Conservation (phyloP, 2,888 invertebrate genomes). For the Urechis unicinctus region DNA sequence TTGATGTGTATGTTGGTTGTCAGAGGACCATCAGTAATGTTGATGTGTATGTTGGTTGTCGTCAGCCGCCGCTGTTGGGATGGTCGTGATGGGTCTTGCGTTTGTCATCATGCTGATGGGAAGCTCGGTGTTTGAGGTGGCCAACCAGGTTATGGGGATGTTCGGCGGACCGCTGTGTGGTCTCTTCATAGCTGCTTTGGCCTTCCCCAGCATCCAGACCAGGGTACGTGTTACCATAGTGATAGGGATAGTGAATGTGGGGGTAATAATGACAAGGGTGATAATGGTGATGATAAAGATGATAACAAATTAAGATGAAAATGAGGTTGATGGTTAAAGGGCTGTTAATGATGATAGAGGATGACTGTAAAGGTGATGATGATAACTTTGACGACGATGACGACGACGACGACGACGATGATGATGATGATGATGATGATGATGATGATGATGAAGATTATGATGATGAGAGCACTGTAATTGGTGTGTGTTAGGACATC, state of each 20-base stretch:
- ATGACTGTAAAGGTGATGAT: background rate
- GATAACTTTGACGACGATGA: background rate
- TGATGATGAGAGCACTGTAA: background rate
- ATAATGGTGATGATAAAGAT: background rate
- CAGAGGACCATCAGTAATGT: too few species aligned
- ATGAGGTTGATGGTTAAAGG: background rate
- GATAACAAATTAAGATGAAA: background rate
- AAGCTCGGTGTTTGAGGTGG: slow-evolving; percentile 4
- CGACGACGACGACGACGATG: background rate
- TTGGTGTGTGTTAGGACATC: background rate
- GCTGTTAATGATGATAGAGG: background rate
- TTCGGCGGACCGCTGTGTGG: slow-evolving; percentile 4
- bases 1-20: too few species aligned
- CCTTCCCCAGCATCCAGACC: slow-evolving; percentile 3
- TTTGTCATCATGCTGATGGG: slow-evolving; percentile 7
- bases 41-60: too few species aligned
- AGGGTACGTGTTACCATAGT: too few species aligned
- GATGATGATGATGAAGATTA: background rate
- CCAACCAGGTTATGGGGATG: slow-evolving; percentile 6
- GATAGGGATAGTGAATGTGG: too few species aligned
- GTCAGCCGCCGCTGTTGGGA: slow-evolving; percentile 1
- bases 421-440: background rate
- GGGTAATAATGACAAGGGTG: background rate
- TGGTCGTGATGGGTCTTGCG: slow-evolving; percentile 1
- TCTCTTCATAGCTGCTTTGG: slow-evolving; percentile 1